Percentiles rank a stretch among this genome's conserved stretches.
These are phyloP conservation scores for Oreamnos americanus DNA, from an alignment of 2,113 vertebrate species.

Conservation along the genomic window DNA sequence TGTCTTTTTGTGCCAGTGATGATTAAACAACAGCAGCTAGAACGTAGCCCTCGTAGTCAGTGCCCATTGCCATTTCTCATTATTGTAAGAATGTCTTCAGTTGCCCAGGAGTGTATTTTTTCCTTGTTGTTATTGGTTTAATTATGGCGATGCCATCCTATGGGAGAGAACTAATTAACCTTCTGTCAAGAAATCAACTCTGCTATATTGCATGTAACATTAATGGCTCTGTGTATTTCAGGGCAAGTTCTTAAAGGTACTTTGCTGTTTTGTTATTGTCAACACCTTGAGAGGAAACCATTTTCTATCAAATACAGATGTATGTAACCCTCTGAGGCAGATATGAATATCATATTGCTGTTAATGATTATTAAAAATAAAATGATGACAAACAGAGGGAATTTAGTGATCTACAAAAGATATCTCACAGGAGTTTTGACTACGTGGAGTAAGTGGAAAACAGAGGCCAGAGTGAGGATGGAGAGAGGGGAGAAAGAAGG, in stretches of 20 bases:
- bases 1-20: constrained; percentile 32
- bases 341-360: neutral
- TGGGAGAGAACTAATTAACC: constrained; percentile 72
- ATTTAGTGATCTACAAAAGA: neutral
- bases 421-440: neutral
- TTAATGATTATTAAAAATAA: neutral
- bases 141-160: constrained; percentile 63
- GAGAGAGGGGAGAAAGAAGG: too few relatives aligned
- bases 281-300: constrained; percentile 20
- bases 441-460: neutral
- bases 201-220: constrained; percentile 40
- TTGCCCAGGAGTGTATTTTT: constrained; percentile 50
- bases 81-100: constrained; percentile 54
- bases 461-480: neutral
- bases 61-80: constrained; percentile 50
- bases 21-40: constrained; percentile 43
- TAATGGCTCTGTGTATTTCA: constrained; percentile 39
- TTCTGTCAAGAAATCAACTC: constrained; percentile 61
- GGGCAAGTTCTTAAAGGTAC: constrained; percentile 42
- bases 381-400: neutral
- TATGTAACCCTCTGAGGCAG: neutral
- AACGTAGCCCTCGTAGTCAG: neutral
- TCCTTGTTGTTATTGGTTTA: constrained; percentile 65
- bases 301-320: neutral
- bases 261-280: constrained; percentile 38